Base-by-base conservation (phyloP, 2,888 invertebrate species). In the Sarcophaga rosellei region DNA sequence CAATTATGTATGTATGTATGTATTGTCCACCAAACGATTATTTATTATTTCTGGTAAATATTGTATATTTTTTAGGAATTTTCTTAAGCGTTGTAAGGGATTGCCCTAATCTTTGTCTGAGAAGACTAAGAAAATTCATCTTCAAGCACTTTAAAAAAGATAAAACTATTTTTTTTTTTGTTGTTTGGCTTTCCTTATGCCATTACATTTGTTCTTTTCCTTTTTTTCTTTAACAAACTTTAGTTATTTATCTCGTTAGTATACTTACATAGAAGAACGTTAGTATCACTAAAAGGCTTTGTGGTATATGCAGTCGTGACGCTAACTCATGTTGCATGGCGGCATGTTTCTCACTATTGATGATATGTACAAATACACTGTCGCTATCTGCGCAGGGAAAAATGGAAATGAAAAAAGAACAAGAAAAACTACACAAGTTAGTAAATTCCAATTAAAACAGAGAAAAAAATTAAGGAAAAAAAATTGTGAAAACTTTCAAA, bases 351-450 rank as follows among this genome's bases (percentile, higher is more conserved):
- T 95, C 95, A 91, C 97, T 97, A 92, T 97, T 97, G 90, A 97
- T 95, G 90, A 97, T 97, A 94, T 97, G 97, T 88, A 97, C 96
- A 91, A 96, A 95, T 90, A 97, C 96, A 90, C 96, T 96, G 88
- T 97, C 97, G 86, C 96, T 96, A 93, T 97, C 96, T 94, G 95
- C 89, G 94, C 35, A 72, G 6, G 23, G 23, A 72, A 20, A 45
- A 45, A 69, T n/a, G 63, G 15, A 73, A 72, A 21, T 53, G 15
- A 59, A 62, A 68, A 45, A 5, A 63, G n/a, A 79, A 53, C n/a
- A 57, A 70, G 1, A 35, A 35, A 8, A 70, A 35, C n/a, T n/a
- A n/a, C n/a, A n/a, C n/a, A 20, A 44, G n/a, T 72, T 21, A 69
- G 3, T 2, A 65, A 62, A 57, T 45, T n/a, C 20, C 45, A 5